Evolutionary conservation across 2,888 invertebrate species (phyloP), one percentile per base, ranked within the genome.

Genomic region (Pachydiplax longipennis): DNA sequence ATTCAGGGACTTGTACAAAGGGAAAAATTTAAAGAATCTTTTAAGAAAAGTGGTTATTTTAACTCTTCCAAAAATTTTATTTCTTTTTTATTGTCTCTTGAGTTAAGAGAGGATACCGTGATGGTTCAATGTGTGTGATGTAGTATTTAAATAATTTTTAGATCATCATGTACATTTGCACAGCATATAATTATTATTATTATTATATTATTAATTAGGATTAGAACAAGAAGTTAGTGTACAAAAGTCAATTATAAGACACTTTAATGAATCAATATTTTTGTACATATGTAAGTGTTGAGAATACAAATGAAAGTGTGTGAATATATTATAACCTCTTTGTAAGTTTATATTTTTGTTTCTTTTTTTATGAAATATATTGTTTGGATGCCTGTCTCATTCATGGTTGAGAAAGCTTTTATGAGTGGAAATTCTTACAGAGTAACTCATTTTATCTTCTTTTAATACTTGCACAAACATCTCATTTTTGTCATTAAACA

Each of bases 171-270:
- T 92, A 92, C 91, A 93, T 92, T 92, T 93, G 93, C 93, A 92
- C 93, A 93, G 92, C 91, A 91, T 92, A 92, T 90, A 53, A 53
- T 53, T 90, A 87, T 80, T 91, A 87, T 90, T 91, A 82, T 90
- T 91, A 90, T 48, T 73, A 82, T 81, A 81, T 58, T 65, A 83
- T 73, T 81, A 61, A 90, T 83, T 91, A 91, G 91, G 82, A 73
- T 83, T 91, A 91, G 91, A 90, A 73, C 90, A 65, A 91, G 90
- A 91, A 90, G 91, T 90, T 92, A 93, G 92, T 94, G 95, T 95
- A 95, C 94, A 95, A 95, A 95, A 93, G 95, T 95, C 95, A 95
- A 95, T 95, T 95, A 95, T 93, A 94, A 94, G 94, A 93, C 93
- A 93, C 94, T 93, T 91, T 93, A 93, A 92, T 93, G 94, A 94